Evolutionary conservation across 2,797 vertebrate genomes (phyloP), one percentile per base, ranked within the genome.

Genomic region (Moxostoma hubbsi): DNA sequence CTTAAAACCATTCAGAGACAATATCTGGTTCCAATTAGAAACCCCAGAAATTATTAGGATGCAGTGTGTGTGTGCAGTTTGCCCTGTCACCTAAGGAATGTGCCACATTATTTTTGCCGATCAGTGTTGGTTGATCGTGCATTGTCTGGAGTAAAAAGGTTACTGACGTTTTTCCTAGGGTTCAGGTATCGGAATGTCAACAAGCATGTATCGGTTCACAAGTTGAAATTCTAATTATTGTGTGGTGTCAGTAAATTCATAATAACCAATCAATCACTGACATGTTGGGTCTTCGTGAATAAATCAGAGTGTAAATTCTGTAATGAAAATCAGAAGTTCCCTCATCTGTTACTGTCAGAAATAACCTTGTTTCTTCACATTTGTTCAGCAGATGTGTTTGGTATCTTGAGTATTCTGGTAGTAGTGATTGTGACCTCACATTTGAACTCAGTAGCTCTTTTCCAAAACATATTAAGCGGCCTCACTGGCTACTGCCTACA

Each of bases 1-100:
- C 91, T 93, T 93, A 91, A 80, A 79, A 54, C 85, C 85, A 86
- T 86, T 90, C 88, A 76, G 81, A 91, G 90, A 92, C 90, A 90
- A 86, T 47, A 1, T 4, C 54, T 66, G 87, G 87, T 85, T 91
- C 89, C 90, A 89, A 84, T 81, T 86, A 89, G 84, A 89, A 85
- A 87, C 88, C 86, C 15, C n/a, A 50, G 53, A 66, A 64, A 79
- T 70, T 13, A 78, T 73, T 72, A 82, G 87, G 90, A 92, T 89
- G 89, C 87, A 80, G 87, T 81, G 84, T 66, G 88, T 66, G 88
- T 90, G 36, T 36, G 88, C 87, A 86, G 86, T 81, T 71, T 89
- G 89, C 88, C 90, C 87, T 84, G 85, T 78, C 82, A 80, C 82
- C 83, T 86, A 0, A 0, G 80, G 82, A 85, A 85, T 85, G 77